Conservation (phyloP, 2,113 vertebrate species). For the Eupsittula cactorum region DNA sequence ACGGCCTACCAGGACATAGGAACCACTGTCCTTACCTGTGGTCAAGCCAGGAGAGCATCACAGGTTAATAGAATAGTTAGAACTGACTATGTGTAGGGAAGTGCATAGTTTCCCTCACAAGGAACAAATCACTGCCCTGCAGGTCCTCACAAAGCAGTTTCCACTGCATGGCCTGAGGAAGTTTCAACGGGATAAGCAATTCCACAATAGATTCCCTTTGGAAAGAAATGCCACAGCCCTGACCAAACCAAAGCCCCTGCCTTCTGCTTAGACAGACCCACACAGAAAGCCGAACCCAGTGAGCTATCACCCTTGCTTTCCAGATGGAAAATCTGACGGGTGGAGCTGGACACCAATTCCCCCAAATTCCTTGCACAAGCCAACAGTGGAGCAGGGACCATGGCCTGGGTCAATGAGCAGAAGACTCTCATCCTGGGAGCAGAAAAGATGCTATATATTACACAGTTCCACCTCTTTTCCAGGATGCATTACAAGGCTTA, state of each 20-base stretch:
- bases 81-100: neutral
- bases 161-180: accelerated
- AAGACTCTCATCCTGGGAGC: neutral
- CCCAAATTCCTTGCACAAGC: neutral
- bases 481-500: neutral
- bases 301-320: neutral
- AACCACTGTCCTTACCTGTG: neutral
- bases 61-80: accelerated
- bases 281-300: neutral
- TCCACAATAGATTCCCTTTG: neutral
- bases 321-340: neutral
- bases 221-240: neutral
- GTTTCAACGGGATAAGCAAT: neutral
- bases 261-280: neutral
- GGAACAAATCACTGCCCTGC: accelerated
- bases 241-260: accelerated
- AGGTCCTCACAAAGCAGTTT: neutral
- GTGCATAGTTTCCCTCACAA: accelerated
- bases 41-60: neutral
- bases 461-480: neutral
- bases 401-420: accelerated
- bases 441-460: neutral
- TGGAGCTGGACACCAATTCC: neutral
- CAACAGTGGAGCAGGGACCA: neutral
- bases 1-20: neutral